These are phyloP conservation scores for Hyles lineata DNA, from an alignment of 2,888 invertebrate genomes.

Conservation along the genomic window DNA sequence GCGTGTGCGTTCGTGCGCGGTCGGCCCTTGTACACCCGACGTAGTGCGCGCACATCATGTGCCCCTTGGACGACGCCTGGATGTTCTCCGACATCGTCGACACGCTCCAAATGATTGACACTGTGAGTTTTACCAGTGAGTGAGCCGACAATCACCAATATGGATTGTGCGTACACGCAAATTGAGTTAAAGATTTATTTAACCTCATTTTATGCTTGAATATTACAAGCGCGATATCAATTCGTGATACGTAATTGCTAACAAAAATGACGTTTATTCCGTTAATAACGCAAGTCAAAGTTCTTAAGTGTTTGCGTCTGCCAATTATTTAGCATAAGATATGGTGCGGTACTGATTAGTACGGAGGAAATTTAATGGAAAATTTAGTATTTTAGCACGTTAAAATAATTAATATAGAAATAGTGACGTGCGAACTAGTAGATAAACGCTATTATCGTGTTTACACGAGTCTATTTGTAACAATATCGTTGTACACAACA, in stretches of 20 bases:
- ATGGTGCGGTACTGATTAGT: neutral
- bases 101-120: slow-evolving; percentile 58
- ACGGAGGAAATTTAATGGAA: neutral
- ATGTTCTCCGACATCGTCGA: slow-evolving; percentile 56
- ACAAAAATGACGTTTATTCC: too few relatives aligned
- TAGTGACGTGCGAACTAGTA: neutral
- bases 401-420: neutral
- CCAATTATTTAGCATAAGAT: neutral
- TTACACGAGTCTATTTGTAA: slow-evolving; percentile 9
- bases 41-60: slow-evolving; percentile 53
- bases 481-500: neutral
- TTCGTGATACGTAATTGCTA: too few relatives aligned
- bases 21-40: slow-evolving; percentile 53
- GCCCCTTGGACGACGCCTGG: slow-evolving; percentile 59
- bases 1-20: slow-evolving; percentile 79
- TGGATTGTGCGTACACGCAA: too few relatives aligned
- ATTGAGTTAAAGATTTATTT: too few relatives aligned
- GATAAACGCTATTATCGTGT: slow-evolving; percentile 7
- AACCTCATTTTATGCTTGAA: too few relatives aligned
- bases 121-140: slow-evolving; percentile 52
- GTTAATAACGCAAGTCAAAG: too few relatives aligned
- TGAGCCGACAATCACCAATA: neutral
- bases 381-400: neutral
- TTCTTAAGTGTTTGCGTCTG: neutral
- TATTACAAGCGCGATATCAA: too few relatives aligned